These are phyloP conservation scores for Platysteira castanea DNA, from an alignment of 2,113 vertebrate genomes.

Conservation along the genomic window DNA sequence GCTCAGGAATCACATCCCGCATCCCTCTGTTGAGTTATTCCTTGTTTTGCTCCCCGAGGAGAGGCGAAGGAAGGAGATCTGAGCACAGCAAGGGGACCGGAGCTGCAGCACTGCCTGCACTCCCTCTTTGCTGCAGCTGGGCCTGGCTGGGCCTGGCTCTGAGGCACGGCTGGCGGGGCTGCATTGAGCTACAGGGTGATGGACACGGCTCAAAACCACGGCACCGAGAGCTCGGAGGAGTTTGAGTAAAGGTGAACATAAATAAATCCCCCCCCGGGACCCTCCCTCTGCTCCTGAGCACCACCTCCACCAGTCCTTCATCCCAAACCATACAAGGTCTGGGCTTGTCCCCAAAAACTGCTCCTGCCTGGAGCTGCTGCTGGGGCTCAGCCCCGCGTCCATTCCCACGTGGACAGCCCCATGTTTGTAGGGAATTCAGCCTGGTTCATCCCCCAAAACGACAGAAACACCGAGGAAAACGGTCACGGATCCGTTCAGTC, in stretches of 20 bases:
- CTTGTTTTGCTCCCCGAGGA: rapidly evolving
- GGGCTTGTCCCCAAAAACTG: rapidly evolving
- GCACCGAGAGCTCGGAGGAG: neutral
- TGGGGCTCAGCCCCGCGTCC: neutral
- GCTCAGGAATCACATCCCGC: rapidly evolving
- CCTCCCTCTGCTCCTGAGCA: neutral
- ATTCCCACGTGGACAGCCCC: neutral
- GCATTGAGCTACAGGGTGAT: neutral
- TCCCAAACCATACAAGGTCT: neutral
- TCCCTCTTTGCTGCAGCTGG: too few species aligned
- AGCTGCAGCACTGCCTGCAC: neutral
- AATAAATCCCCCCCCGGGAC: neutral
- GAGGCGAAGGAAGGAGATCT: neutral
- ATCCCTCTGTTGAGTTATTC: neutral
- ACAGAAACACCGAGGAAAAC: neutral
- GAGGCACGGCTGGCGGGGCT: conserved; percentile 4
- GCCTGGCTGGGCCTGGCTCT: conserved; percentile 34
- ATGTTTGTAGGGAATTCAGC: rapidly evolving
- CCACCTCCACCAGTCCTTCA: neutral
- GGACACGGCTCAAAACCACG: neutral
- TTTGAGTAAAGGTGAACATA: neutral
- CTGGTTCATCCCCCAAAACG: neutral
- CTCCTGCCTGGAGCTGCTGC: neutral
- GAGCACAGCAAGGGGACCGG: neutral
- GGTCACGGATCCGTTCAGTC: rapidly evolving